Conservation (phyloP, 2,797 vertebrate genomes). For the Sebastiscus tertius region DNA sequence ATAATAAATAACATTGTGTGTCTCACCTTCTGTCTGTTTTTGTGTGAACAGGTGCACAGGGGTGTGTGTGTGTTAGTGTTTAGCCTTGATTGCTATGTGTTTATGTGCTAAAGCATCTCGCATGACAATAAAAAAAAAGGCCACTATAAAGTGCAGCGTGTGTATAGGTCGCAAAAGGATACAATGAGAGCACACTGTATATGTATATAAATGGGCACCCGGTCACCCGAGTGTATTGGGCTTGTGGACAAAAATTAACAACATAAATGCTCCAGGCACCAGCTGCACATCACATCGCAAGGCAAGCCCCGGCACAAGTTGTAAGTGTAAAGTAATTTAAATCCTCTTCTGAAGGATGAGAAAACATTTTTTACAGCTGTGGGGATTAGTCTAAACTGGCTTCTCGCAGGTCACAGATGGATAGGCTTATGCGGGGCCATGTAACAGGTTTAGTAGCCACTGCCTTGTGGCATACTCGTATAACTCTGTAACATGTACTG, state of each 20-base stretch:
- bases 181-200: slow-evolving; percentile 7
- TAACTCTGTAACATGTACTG: slow-evolving; percentile 18
- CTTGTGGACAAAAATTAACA: slow-evolving; percentile 60
- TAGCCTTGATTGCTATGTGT: not conserved
- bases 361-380: slow-evolving; percentile 77
- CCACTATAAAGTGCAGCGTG: not conserved
- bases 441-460: slow-evolving; percentile 78
- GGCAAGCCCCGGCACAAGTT: slow-evolving; percentile 42
- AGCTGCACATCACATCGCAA: slow-evolving; percentile 39
- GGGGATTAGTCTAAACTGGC: slow-evolving; percentile 79
- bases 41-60: slow-evolving; percentile 7
- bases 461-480: slow-evolving; percentile 50
- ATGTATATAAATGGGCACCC: slow-evolving; percentile 20
- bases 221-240: slow-evolving; percentile 25
- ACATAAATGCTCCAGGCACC: slow-evolving; percentile 29
- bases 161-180: slow-evolving; percentile 24
- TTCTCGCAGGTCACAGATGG: slow-evolving; percentile 76
- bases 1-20: slow-evolving; percentile 48
- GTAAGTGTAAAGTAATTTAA: slow-evolving; percentile 77
- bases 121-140: slow-evolving; percentile 5
- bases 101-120: slow-evolving; percentile 15
- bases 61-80: slow-evolving; percentile 7
- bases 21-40: not conserved
- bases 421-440: slow-evolving; percentile 75
- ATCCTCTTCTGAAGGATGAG: slow-evolving; percentile 76